phyloP scores from a whole-genome alignment of 2,797 vertebrate species.

The Cyclura pinguis region DNA sequence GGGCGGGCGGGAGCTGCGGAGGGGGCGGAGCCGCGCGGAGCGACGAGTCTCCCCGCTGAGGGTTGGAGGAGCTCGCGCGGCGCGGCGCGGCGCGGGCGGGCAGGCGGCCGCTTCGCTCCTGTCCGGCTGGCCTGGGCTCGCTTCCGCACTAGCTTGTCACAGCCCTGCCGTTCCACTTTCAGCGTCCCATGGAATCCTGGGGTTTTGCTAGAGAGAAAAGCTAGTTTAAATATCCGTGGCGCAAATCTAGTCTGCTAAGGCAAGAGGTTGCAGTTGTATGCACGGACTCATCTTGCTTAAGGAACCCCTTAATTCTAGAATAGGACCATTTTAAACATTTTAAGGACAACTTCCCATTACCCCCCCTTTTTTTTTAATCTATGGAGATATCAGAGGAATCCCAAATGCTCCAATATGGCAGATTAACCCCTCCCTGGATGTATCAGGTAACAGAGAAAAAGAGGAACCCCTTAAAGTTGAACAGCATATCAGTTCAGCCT shows the following conservation, averaged over 20 bases:
- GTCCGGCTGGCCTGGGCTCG: no score
- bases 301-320: not conserved
- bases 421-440: not conserved
- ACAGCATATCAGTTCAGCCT: not conserved
- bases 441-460: not conserved
- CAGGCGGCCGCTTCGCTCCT: no score
- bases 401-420: not conserved
- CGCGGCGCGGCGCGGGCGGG: not conserved
- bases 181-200: no score
- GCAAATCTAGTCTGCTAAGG: fast-evolving
- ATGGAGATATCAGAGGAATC: slow-evolving; percentile 3
- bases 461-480: not conserved
- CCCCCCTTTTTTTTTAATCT: not conserved
- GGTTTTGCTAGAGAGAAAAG: not conserved
- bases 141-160: no score
- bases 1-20: not conserved
- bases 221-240: slow-evolving; percentile 17
- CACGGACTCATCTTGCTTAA: fast-evolving
- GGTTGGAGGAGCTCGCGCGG: slow-evolving; percentile 1
- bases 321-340: not conserved
- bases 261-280: not conserved
- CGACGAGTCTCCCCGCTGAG: not conserved
- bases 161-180: no score
- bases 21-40: not conserved
- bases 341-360: not conserved